phyloP scores from a whole-genome alignment of 2,797 vertebrate species.

The Stomatorhinus walkeri region DNA sequence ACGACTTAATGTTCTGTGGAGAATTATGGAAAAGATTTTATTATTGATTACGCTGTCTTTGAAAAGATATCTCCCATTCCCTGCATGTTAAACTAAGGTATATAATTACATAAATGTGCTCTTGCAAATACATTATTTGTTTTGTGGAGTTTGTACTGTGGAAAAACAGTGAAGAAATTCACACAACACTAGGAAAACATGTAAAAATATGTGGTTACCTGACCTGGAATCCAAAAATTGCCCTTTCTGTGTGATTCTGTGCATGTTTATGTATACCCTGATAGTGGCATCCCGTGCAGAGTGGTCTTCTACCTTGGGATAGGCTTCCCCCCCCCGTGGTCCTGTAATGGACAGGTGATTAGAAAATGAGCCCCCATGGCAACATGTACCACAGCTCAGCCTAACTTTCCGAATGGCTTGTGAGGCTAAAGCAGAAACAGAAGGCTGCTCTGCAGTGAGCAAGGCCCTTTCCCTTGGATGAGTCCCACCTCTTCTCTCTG shows the following conservation, averaged over 20 bases:
- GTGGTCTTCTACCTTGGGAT: background rate
- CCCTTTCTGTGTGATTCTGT: background rate
- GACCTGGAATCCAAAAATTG: background rate
- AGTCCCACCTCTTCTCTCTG: background rate
- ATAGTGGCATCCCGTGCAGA: background rate
- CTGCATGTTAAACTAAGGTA: background rate
- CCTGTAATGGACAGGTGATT: background rate
- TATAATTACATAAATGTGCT: background rate
- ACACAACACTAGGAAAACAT: background rate
- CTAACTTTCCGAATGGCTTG: background rate
- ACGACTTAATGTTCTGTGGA: background rate
- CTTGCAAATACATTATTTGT: background rate
- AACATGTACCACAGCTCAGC: background rate
- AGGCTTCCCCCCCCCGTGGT: background rate
- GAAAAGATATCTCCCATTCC: background rate
- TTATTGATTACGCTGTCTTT: background rate
- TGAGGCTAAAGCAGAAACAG: background rate
- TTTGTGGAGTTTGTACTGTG: background rate
- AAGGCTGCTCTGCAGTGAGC: background rate
- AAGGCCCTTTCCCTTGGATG: background rate
- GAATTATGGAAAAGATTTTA: background rate
- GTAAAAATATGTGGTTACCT: background rate
- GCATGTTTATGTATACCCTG: background rate
- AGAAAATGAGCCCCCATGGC: background rate
- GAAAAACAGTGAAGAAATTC: background rate